phyloP scores from a whole-genome alignment of 1,140 invertebrate genomes.

The Meloidogyne floridensis region DNA sequence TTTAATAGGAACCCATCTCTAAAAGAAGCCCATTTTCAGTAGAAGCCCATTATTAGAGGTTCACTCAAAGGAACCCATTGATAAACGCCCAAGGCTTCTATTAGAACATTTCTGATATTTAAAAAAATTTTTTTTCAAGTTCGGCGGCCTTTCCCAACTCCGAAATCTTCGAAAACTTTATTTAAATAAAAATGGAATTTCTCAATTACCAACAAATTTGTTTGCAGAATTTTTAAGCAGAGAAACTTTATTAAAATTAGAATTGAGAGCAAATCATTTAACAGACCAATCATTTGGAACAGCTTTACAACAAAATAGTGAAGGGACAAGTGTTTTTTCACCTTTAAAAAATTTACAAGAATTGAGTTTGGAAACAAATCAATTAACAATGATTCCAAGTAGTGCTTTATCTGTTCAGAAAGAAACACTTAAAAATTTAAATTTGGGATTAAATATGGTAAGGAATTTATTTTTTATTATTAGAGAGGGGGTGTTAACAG shows the following conservation, averaged over 20 bases:
- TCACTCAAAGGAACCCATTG: too few relatives aligned
- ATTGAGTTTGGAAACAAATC: constrained; percentile 64
- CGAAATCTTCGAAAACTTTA: constrained; percentile 63
- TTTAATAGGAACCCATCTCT: too few relatives aligned
- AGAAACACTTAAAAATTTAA: constrained; percentile 59
- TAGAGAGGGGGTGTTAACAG: background rate
- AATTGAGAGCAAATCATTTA: constrained; percentile 60
- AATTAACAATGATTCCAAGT: constrained; percentile 59
- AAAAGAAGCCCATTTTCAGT: too few relatives aligned
- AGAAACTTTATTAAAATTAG: constrained; percentile 60
- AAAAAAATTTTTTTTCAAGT: constrained; percentile 27
- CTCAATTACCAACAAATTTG: constrained; percentile 46
- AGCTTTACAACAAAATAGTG: background rate
- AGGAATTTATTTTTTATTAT: background rate
- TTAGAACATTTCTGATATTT: too few relatives aligned
- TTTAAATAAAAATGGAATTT: constrained; percentile 62
- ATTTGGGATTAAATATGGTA: constrained; percentile 63
- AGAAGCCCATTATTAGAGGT: too few relatives aligned
- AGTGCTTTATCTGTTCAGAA: constrained; percentile 56
- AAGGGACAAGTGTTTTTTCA: constrained; percentile 54
- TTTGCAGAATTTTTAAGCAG: constrained; percentile 51
- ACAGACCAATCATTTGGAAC: constrained; percentile 46
- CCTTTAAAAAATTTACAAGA: constrained; percentile 59
- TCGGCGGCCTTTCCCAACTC: constrained; percentile 39
- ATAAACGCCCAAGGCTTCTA: too few relatives aligned